Evolutionary conservation across 2,113 vertebrate species (phyloP), one percentile per base, ranked within the genome.

Genomic region (Vulpes ferrilata): DNA sequence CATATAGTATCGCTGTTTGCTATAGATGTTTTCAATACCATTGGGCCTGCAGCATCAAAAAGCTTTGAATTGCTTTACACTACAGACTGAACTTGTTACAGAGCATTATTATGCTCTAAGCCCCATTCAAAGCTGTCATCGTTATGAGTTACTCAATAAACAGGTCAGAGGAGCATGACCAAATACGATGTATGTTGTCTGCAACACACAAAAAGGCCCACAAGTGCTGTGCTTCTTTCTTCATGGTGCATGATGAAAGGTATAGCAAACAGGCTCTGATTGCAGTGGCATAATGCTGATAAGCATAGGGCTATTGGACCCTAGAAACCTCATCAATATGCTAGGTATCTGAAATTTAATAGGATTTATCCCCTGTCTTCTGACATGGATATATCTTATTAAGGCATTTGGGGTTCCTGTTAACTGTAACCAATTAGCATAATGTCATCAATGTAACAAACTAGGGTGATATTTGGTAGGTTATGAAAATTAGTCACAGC

Each of bases 131-230:
- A 96, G 25, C 30, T 79, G n/a, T 80, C 17, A 51, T 57, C 57
- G 57, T 84, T 79, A 65, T n/a, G 17, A 95, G 93, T 76, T 65
- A 60, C 65, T 95, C 85, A 74, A 93, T 93, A 96, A 90, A 27
- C 35, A 43, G 38, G 57, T 93, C 83, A 93, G 8, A 83, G 48
- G 73, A 82, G 5, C 73, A 20, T 17, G 64, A 35, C 30, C 57
- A 84, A 16, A n/a, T 62, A 43, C 38, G 17, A 93, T 17, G 4
- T 17, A 4, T 22, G 57, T 55, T 53, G 60, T 27, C 86, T 95
- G 7, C 16, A 1, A 93, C 67, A 32, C 51, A 71, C 76, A 85
- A 38, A 96, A 69, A 65, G 30, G 10, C 57, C 85, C 25, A 7
- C 55, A 10, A 88, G 87, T 32, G 32, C 35, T 53, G 10, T 12